Base-by-base conservation (phyloP, 2,113 vertebrate species). In the Carassius auratus region DNA sequence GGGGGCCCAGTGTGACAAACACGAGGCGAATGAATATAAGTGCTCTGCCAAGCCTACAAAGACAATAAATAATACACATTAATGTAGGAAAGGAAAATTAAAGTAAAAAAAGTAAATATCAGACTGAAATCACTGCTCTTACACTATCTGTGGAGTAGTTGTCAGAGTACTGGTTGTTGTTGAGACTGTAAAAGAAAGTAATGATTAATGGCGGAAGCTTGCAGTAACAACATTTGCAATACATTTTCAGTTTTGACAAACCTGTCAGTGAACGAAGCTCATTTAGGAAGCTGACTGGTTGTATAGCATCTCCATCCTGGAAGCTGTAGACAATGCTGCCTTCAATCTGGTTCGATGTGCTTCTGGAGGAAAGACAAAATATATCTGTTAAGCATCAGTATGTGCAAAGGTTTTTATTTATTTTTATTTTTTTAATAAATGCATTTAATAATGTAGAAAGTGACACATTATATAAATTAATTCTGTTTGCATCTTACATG, bases 1-100 rank as follows among this genome's bases (percentile, higher is more conserved):
- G 4, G 1, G 33, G 0, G 9, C 36, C 42, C 61, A 17, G 1
- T 17, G 62, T 81, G 12, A 75, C 66, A 71, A 88, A 88, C 52
- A 89, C 64, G 4, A 89, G 45, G 2, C 21, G 64, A 21, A 89
- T 85, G 33, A 68, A 50, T 74, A 89, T 89, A 45, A 86, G 5
- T 3, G 68, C 88, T 38, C 0, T 62, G 6, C 86, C 88, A 45
- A 79, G 0, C 77, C 88, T 89, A 36, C n/a, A 83, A 23, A 26
- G 62, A 64, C 7, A 38, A 48, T 1, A 50, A 62, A 68, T 0
- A 57, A 79, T 12, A 42, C 3, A 45, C 50, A 26, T n/a, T 33
- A 23, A 85, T 12, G 3, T 14, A 82, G 1, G 57, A 3, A 55
- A 33, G 12, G 1, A 61, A 33, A 23, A 50, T 15, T 36, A 21